A percentile compares a stretch with the other conserved stretches of the same genome.
These are phyloP conservation scores for Grantiella picta DNA, from an alignment of 2,113 vertebrate species.

Conservation along the genomic window DNA sequence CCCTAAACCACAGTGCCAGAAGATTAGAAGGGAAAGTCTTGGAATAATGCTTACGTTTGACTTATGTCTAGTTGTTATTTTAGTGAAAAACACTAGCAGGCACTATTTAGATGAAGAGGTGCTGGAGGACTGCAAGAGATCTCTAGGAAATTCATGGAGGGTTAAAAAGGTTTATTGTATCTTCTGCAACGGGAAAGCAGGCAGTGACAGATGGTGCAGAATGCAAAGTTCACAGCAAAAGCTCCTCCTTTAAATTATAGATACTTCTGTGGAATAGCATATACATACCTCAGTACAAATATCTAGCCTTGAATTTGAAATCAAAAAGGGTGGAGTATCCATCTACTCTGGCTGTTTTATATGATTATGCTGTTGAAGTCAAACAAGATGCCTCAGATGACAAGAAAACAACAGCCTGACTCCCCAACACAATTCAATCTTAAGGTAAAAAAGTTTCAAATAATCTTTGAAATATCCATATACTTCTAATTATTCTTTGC, in stretches of 20 bases:
- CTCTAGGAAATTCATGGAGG: not conserved
- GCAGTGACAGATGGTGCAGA: not conserved
- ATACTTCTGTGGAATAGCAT: not conserved
- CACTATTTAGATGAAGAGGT: not conserved
- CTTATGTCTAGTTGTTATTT: not conserved
- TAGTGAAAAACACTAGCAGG: not conserved
- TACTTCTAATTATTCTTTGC: not conserved
- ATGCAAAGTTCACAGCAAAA: not conserved
- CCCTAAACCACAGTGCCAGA: not conserved
- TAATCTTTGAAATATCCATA: not conserved
- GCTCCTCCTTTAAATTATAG: not conserved
- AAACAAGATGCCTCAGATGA: not conserved
- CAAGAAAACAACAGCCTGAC: not conserved
- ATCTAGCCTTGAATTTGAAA: not conserved
- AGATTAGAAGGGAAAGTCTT: not conserved
- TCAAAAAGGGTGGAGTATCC: not conserved
- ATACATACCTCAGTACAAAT: not conserved
- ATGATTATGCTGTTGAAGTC: not conserved
- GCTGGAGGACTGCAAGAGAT: not conserved
- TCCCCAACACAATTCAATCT: not conserved
- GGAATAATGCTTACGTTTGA: not conserved
- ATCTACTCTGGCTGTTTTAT: not conserved
- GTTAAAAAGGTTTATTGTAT: not conserved
- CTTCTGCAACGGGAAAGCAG: not conserved
- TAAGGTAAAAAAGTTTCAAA: not conserved